Evolutionary conservation across 1,140 invertebrate genomes (phyloP).

Genomic region (Holcopasites calliopsidis): DNA sequence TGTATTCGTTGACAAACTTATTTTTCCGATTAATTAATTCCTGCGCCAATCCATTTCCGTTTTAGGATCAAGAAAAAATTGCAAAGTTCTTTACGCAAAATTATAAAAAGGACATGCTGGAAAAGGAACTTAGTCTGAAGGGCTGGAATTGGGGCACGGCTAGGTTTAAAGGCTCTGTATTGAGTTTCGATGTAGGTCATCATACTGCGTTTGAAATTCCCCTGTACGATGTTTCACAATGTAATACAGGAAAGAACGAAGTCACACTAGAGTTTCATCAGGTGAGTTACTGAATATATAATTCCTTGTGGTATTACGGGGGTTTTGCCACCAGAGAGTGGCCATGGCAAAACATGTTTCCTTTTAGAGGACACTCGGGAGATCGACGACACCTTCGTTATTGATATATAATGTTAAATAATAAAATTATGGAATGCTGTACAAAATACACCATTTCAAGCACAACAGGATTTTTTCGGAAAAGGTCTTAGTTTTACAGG

Average conservation of each 20-base stretch:
- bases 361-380: no score
- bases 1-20: background rate
- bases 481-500: no score
- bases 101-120: slow-evolving; percentile 92
- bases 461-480: no score
- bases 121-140: slow-evolving; percentile 96
- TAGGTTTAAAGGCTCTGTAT: slow-evolving; percentile 94
- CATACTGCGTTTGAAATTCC: slow-evolving; percentile 98
- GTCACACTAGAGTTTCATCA: slow-evolving; percentile 99
- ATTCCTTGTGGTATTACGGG: background rate
- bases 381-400: no score
- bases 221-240: slow-evolving; percentile 96
- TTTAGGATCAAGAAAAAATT: slow-evolving; percentile 89
- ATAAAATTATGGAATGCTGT: no score
- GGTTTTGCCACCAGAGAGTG: background rate
- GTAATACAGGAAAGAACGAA: slow-evolving; percentile 99
- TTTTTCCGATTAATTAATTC: background rate
- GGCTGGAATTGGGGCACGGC: slow-evolving; percentile 99
- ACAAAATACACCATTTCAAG: no score
- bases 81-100: slow-evolving; percentile 92
- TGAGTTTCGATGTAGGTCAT: slow-evolving; percentile 95
- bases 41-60: background rate
- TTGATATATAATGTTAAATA: no score
- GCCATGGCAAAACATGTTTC: background rate
- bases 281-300: slow-evolving; percentile 73